Base-by-base conservation (phyloP, 2,888 invertebrate genomes). In the Chromoteleia sp. region DNA sequence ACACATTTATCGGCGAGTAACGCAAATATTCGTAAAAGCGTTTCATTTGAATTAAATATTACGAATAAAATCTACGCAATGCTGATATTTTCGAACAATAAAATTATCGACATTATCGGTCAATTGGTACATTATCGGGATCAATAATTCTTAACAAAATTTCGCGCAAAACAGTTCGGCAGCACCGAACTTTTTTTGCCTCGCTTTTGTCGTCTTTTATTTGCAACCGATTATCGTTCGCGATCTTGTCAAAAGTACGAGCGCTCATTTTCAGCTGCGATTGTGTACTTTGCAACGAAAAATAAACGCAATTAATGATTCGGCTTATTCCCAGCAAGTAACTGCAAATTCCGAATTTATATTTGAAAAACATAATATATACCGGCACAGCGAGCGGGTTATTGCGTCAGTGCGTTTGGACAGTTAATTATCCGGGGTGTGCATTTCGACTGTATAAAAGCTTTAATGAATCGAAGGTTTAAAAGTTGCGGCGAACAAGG, bases 391-490 rank as follows among this genome's bases (percentile, higher is more conserved):
- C 21, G 50, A 29, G 33, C 7, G 4, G 33, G 8, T 50, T 25
- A 21, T 50, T 29, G 25, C 14, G 10, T 52, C 14, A 14, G 12
- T 5, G 52, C 29, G 30, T 29, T 52, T 25, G 14, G 15, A 25
- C 29, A 52, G 52, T 52, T 30, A 52, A 52, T 52, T 30, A 52
- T 30, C 10, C 8, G 6, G 25, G 52, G 30, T 52, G 30, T 30
- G 12, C n/a, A n/a, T 4, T 52, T 30, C 12, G 30, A 15, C 14
- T 30, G 8, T 8, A 52, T 15, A 30, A 30, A 52, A 52, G 52
- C 29, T 52, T 14, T 30, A 30, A 30, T 52, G 30, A 52, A 52
- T 30, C 30, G 14, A 52, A 30, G 3, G 50, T 50, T 50, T 21
- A 19, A 50, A 50, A 50, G 12, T 50, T 50, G 21, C 50, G 10